A percentile compares a stretch with the other conserved stretches of the same genome.
Evolutionary conservation across 2,888 invertebrate genomes (phyloP).

Genomic region (Heliconius hortense): DNA sequence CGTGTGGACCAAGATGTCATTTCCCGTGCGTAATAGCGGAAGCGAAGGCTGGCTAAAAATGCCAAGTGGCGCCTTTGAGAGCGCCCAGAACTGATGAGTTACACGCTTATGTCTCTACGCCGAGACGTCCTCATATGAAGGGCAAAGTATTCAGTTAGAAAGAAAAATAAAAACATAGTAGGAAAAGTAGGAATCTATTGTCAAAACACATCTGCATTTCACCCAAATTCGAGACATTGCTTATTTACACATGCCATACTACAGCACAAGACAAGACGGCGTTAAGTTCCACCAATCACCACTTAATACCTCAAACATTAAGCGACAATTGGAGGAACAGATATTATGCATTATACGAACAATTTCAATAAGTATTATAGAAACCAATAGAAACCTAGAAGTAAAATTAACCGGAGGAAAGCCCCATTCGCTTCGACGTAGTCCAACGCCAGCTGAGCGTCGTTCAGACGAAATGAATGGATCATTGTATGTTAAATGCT

Average conservation of each 20-base stretch:
- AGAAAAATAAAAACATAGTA: too few relatives aligned
- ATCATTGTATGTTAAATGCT: conserved; percentile 25
- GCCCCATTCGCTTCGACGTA: conserved; percentile 40
- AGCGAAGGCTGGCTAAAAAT: too few relatives aligned
- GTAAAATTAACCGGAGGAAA: conserved; percentile 37
- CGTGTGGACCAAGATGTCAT: too few relatives aligned
- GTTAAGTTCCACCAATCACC: background rate
- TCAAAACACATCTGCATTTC: too few relatives aligned
- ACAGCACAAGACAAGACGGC: background rate
- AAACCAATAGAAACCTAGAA: conserved; percentile 1
- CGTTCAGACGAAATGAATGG: conserved; percentile 32
- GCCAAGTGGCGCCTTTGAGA: too few relatives aligned
- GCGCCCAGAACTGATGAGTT: too few relatives aligned
- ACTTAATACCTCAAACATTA: background rate
- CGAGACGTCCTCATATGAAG: too few relatives aligned
- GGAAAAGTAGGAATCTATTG: too few relatives aligned
- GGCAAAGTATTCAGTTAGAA: too few relatives aligned
- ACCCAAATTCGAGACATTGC: too few relatives aligned
- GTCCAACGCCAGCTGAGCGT: conserved; percentile 35
- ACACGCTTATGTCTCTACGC: too few relatives aligned
- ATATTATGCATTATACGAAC: background rate
- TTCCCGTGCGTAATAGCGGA: too few relatives aligned
- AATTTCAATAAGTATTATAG: background rate
- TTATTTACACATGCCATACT: background rate
- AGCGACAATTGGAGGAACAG: background rate